phyloP scores from a whole-genome alignment of 2,888 invertebrate species.

The Eurytoma adleriae region DNA sequence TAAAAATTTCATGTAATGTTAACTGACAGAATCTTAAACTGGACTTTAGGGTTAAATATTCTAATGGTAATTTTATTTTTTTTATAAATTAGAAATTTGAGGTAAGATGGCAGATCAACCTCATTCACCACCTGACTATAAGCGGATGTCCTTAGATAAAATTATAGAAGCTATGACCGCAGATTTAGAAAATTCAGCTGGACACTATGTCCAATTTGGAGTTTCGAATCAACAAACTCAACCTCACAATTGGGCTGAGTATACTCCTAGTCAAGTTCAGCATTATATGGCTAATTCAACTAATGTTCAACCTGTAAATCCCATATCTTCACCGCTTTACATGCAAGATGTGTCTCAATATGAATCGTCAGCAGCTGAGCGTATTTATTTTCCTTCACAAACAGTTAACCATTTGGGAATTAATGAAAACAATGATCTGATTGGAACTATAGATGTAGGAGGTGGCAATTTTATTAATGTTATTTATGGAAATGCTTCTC shows the following conservation, averaged over 20 bases:
- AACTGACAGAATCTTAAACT: too few species aligned
- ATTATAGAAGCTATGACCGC: slow-evolving; percentile 81
- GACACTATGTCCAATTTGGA: slow-evolving; percentile 79
- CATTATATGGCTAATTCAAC: slow-evolving; percentile 65
- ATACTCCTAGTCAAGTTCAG: slow-evolving; percentile 65
- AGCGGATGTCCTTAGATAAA: slow-evolving; percentile 77
- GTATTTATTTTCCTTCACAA: slow-evolving; percentile 70
- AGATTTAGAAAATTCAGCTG: slow-evolving; percentile 79
- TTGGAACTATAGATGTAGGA: slow-evolving; percentile 74
- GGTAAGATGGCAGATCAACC: slow-evolving; percentile 65
- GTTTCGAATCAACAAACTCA: slow-evolving; percentile 73
- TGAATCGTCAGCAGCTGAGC: slow-evolving; percentile 64
- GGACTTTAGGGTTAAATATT: too few species aligned
- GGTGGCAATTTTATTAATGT: slow-evolving; percentile 76
- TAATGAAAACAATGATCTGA: slow-evolving; percentile 72
- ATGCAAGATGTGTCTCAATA: slow-evolving; percentile 66
- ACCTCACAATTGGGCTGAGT: slow-evolving; percentile 72
- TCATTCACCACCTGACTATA: slow-evolving; percentile 67
- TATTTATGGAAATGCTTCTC: slow-evolving; percentile 72
- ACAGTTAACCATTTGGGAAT: slow-evolving; percentile 71
- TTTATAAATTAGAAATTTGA: slow-evolving; percentile 13
- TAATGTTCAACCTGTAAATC: slow-evolving; percentile 59
- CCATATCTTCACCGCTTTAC: slow-evolving; percentile 65
- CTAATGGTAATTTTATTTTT: not conserved
- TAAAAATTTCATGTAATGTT: not conserved